Conservation (phyloP, 1,140 invertebrate genomes). For the Drosophila tropicalis region DNA sequence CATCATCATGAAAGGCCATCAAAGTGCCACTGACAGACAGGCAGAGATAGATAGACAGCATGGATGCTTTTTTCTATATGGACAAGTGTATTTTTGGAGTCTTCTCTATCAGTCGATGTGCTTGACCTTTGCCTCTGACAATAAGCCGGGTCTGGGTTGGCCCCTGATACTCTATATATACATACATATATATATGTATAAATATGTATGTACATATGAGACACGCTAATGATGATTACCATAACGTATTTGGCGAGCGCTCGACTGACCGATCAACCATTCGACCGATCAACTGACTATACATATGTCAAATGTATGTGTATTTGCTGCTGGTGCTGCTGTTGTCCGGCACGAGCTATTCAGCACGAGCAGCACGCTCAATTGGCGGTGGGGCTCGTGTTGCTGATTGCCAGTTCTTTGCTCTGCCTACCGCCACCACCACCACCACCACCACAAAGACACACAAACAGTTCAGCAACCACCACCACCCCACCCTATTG, state of each 20-base stretch:
- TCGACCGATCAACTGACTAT: conserved; percentile 23
- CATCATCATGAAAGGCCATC: conserved; percentile 29
- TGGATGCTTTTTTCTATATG: not conserved
- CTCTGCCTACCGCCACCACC: conserved; percentile 12
- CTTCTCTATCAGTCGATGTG: conserved; percentile 40
- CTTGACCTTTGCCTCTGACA: conserved; percentile 67
- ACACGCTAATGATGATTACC: conserved; percentile 71
- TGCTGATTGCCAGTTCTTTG: conserved; percentile 55
- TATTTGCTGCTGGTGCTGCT: not conserved
- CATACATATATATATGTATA: no score
- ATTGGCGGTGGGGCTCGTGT: conserved; percentile 72
- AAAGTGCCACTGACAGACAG: conserved; percentile 35
- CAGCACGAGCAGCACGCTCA: conserved; percentile 74
- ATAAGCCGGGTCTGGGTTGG: conserved; percentile 61
- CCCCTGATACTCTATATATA: not conserved
- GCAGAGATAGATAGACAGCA: not conserved
- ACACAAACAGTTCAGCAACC: conserved; percentile 6
- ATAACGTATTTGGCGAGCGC: conserved; percentile 64
- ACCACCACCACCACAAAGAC: conserved; percentile 2
- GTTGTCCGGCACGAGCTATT: conserved; percentile 63
- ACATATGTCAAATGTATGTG: conserved; percentile 8
- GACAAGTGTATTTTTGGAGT: conserved; percentile 42
- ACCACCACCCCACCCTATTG: conserved; percentile 3
- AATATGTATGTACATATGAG: conserved; percentile 13
- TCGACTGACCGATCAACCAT: conserved; percentile 41